phyloP scores from a whole-genome alignment of 2,888 invertebrate species.

The Silvanus unidentatus region DNA sequence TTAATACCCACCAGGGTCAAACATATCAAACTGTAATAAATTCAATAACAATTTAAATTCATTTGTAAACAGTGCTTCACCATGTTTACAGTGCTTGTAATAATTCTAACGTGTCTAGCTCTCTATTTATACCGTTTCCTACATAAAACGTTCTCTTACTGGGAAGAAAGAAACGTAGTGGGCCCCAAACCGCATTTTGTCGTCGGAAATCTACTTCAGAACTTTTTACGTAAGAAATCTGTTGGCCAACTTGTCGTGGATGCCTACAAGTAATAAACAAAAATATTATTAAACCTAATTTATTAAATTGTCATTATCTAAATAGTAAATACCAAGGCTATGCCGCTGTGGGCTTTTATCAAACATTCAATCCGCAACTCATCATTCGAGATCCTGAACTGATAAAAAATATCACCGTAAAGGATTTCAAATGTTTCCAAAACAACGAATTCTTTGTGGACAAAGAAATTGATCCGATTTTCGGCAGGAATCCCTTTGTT shows the following conservation, averaged over 20 bases:
- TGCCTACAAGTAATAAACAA: background rate
- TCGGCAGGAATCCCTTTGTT: conserved; percentile 2
- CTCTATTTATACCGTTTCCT: background rate
- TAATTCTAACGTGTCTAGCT: too few relatives aligned
- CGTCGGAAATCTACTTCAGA: background rate
- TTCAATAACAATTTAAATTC: too few relatives aligned
- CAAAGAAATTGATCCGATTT: conserved; percentile 2
- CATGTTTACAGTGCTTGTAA: too few relatives aligned
- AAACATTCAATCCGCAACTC: background rate
- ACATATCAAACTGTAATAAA: too few relatives aligned
- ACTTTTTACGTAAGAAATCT: background rate
- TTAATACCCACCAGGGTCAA: too few relatives aligned
- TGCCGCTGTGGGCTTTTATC: conserved; percentile 1
- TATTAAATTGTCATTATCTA: background rate
- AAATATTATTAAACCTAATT: conserved; percentile 1
- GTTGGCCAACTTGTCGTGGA: background rate
- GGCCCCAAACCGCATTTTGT: background rate
- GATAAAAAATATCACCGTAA: background rate
- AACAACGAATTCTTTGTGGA: conserved; percentile 1
- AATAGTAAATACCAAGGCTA: conserved; percentile 1
- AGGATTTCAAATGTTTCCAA: conserved; percentile 2
- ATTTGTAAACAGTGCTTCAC: too few relatives aligned
- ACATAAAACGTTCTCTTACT: background rate
- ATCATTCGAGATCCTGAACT: conserved; percentile 1
- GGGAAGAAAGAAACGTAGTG: background rate